A percentile compares a stretch with the other conserved stretches of the same genome.
These are phyloP conservation scores for Leptatherina wallacei DNA, from an alignment of 2,797 vertebrate genomes.

Conservation along the genomic window DNA sequence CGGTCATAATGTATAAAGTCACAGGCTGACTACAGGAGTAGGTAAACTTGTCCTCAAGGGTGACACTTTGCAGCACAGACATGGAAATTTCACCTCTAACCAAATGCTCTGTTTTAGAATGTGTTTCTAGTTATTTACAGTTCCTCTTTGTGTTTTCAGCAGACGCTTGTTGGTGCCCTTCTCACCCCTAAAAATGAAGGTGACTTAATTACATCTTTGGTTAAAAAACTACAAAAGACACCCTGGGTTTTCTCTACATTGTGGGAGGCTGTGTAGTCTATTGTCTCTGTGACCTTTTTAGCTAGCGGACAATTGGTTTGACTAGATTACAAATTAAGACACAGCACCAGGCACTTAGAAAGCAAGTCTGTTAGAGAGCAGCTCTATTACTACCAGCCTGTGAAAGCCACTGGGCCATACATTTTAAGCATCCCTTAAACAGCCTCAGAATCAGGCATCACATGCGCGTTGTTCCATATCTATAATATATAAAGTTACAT, in stretches of 20 bases:
- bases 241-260: conserved; percentile 70
- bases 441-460: conserved; percentile 58
- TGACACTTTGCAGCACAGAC: conserved; percentile 41
- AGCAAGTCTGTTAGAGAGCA: conserved; percentile 75
- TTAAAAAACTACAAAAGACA: conserved; percentile 80
- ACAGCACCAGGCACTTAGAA: conserved; percentile 78
- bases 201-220: conserved; percentile 82
- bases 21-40: conserved; percentile 41
- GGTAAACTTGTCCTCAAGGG: conserved; percentile 45
- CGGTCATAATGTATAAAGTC: conserved; percentile 67
- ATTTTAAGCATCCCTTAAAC: conserved; percentile 69
- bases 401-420: conserved; percentile 72
- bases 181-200: conserved; percentile 75
- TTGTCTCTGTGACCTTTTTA: conserved; percentile 82
- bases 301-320: conserved; percentile 82
- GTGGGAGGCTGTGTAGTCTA: conserved; percentile 75
- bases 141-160: conserved; percentile 60
- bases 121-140: conserved; percentile 35
- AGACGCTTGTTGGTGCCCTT: conserved; percentile 67
- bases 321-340: conserved; percentile 84
- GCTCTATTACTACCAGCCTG: conserved; percentile 72
- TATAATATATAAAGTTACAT: conserved; percentile 72
- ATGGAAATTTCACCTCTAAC: conserved; percentile 50
- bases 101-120: conserved; percentile 19
- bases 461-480: conserved; percentile 58